Percentiles rank a stretch among this genome's conserved stretches.
Conservation (phyloP, 1,140 invertebrate genomes). For the Trinorchestia longiramus region DNA sequence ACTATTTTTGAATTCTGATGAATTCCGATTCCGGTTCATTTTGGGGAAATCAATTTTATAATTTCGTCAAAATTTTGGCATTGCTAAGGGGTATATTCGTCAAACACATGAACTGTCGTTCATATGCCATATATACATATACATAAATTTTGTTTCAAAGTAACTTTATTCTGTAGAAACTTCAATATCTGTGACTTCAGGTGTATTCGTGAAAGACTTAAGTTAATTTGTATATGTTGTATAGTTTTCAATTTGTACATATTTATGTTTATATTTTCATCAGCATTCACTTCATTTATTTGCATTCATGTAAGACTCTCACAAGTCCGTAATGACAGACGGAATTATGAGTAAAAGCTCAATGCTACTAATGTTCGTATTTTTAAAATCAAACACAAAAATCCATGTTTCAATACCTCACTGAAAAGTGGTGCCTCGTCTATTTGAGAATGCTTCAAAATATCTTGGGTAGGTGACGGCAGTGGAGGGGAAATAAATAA, state of each 20-base stretch:
- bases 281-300: neutral
- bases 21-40: too few relatives aligned
- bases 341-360: neutral
- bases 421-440: neutral
- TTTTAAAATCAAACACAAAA: neutral
- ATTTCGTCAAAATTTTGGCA: neutral
- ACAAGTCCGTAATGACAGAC: neutral
- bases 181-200: neutral
- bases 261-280: neutral
- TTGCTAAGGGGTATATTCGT: neutral
- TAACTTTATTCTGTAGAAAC: neutral
- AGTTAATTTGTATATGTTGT: neutral
- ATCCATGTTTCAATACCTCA: neutral
- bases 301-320: neutral
- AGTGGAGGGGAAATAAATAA: neutral
- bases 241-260: neutral
- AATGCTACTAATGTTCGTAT: neutral
- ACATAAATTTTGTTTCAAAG: neutral
- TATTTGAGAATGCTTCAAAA: neutral
- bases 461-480: neutral
- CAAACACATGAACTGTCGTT: neutral
- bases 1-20: too few relatives aligned
- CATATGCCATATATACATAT: neutral
- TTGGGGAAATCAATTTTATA: too few relatives aligned
- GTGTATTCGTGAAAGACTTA: neutral